phyloP scores from a whole-genome alignment of 1,140 invertebrate genomes.

The Drosophila ogumai region DNA sequence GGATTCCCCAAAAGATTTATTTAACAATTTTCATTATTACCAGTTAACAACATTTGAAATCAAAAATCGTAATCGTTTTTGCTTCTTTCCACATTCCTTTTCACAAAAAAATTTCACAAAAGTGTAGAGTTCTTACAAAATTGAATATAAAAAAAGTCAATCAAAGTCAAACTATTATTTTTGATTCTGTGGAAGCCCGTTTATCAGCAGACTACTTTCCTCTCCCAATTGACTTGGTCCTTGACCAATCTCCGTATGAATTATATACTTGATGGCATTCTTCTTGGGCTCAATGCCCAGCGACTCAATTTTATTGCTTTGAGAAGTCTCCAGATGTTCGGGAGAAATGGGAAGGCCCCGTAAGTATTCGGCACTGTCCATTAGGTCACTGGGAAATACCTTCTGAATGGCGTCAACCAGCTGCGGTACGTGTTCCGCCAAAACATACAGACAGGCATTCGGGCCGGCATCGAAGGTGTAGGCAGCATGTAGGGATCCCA shows the following conservation, averaged over 20 bases:
- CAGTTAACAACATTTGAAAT: not conserved
- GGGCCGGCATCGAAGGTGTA: constrained; percentile 99
- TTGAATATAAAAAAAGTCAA: not conserved
- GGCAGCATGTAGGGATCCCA: constrained; percentile 89
- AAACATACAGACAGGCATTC: constrained; percentile 96
- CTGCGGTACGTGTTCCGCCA: constrained; percentile 90
- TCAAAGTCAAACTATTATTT: not conserved
- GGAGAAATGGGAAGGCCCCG: constrained; percentile 86
- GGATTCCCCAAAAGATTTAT: not conserved
- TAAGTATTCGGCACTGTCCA: constrained; percentile 86
- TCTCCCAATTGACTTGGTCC: constrained; percentile 87
- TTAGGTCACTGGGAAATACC: constrained; percentile 89
- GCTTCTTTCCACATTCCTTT: too few relatives aligned
- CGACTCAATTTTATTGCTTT: constrained; percentile 1
- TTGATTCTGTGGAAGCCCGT: constrained; percentile 84
- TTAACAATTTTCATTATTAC: not conserved
- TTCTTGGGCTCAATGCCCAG: constrained; percentile 61
- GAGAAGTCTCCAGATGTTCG: not conserved
- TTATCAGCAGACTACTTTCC: constrained; percentile 87
- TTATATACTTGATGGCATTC: constrained; percentile 92
- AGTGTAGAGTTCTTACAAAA: not conserved
- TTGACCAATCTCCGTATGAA: constrained; percentile 91
- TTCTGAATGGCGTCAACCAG: constrained; percentile 89
- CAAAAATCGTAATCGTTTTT: not conserved
- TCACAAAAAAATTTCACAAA: not conserved